Conservation (phyloP, 37 sponge, comb jelly and placozoan genomes). For the Axinella damicornis region DNA sequence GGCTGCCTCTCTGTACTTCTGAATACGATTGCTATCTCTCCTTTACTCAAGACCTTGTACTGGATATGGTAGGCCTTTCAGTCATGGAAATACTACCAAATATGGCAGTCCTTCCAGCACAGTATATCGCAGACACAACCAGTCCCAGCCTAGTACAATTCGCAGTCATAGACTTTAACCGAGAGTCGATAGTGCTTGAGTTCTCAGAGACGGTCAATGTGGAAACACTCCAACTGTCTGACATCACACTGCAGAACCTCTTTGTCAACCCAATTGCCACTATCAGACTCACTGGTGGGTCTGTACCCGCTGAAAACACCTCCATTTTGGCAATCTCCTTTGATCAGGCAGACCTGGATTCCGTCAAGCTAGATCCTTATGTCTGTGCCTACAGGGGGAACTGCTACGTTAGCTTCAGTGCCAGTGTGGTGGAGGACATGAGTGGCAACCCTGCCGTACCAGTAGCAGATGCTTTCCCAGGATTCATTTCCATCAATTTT, state of each 20-base stretch:
- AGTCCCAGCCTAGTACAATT: conserved; percentile 63
- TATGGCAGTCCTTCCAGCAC: conserved; percentile 24
- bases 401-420: conserved; percentile 81
- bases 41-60: conserved; percentile 69
- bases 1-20: conserved; percentile 69
- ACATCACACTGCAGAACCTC: conserved; percentile 70
- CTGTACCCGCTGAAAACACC: conserved; percentile 45
- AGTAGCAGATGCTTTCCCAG: conserved; percentile 61
- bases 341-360: conserved; percentile 59
- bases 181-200: conserved; percentile 60
- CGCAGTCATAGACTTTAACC: conserved; percentile 57
- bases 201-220: conserved; percentile 88
- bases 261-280: conserved; percentile 57
- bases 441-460: conserved; percentile 51
- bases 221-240: conserved; percentile 66
- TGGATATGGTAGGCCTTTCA: conserved; percentile 76
- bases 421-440: conserved; percentile 79
- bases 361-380: conserved; percentile 59
- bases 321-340: conserved; percentile 64
- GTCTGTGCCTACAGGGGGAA: conserved; percentile 86
- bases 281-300: conserved; percentile 60
- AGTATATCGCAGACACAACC: conserved; percentile 74
- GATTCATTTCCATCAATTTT: conserved; percentile 66
- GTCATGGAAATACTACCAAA: conserved; percentile 45
- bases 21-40: conserved; percentile 73